Percentiles rank a stretch among this genome's conserved stretches.
Conservation (phyloP, 2,113 vertebrate genomes). For the Charadrius vociferus region DNA sequence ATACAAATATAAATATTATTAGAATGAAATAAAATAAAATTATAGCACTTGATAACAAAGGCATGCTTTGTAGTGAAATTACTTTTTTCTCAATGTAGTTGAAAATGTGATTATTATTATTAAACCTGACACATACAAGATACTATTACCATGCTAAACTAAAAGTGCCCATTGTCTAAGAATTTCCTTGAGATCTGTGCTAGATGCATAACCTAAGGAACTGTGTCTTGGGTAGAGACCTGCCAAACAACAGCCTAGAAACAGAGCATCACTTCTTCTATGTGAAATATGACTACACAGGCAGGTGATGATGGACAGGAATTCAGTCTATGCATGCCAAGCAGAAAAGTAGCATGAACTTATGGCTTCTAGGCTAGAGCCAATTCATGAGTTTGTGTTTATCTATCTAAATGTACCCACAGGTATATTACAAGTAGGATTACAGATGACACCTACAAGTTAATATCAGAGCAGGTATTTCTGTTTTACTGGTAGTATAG, state of each 20-base stretch:
- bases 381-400: background rate
- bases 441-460: background rate
- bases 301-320: background rate
- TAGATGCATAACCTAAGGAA: background rate
- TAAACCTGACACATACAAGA: background rate
- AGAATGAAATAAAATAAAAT: background rate
- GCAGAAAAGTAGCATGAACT: background rate
- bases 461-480: background rate
- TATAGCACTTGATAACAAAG: background rate
- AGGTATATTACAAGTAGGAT: background rate
- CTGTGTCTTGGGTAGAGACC: background rate
- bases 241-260: background rate
- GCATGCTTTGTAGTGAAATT: background rate
- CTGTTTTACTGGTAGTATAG: background rate
- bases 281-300: background rate
- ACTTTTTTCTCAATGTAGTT: background rate
- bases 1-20: background rate
- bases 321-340: background rate
- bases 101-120: background rate
- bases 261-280: background rate
- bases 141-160: background rate
- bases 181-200: background rate
- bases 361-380: background rate
- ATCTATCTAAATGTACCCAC: background rate
- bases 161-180: background rate